phyloP scores from a whole-genome alignment of 2,888 invertebrate species.

The Archaeoteleia sp. region DNA sequence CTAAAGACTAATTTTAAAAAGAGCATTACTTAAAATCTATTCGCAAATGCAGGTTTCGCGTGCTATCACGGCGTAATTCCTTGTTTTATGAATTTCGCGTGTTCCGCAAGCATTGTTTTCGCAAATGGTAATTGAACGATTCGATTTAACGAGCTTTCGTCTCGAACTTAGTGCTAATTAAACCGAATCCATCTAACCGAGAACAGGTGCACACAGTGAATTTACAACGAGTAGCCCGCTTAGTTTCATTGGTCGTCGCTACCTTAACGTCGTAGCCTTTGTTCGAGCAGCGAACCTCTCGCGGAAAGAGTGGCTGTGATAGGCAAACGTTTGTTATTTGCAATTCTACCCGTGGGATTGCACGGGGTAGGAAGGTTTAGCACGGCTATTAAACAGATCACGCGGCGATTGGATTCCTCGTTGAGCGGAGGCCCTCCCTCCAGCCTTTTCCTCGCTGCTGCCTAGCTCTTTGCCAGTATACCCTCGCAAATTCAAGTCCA shows the following conservation, averaged over 20 bases:
- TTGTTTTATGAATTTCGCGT: constrained; percentile 13
- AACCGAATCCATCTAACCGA: constrained; percentile 19
- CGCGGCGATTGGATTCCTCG: constrained; percentile 73
- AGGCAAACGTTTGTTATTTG: constrained; percentile 69
- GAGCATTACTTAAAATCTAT: neutral
- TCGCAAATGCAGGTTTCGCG: neutral
- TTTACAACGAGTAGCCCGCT: constrained; percentile 9
- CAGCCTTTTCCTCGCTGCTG: constrained; percentile 51
- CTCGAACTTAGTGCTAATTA: constrained; percentile 17
- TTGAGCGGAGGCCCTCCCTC: constrained; percentile 55
- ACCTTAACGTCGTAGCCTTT: constrained; percentile 30
- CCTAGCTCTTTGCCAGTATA: constrained; percentile 57
- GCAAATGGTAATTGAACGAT: constrained; percentile 3
- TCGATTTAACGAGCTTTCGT: neutral
- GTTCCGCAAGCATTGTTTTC: constrained; percentile 9
- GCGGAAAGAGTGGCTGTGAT: constrained; percentile 59
- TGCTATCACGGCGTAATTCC: neutral
- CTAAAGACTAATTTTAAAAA: neutral
- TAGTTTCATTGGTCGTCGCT: constrained; percentile 12
- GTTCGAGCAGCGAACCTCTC: constrained; percentile 30
- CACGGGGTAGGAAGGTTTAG: constrained; percentile 66
- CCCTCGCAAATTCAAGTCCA: constrained; percentile 73
- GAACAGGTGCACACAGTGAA: constrained; percentile 35
- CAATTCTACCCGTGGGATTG: constrained; percentile 69
- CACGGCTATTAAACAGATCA: constrained; percentile 72